Evolutionary conservation across 2,113 vertebrate genomes (phyloP).

Genomic region (Puma concolor): DNA sequence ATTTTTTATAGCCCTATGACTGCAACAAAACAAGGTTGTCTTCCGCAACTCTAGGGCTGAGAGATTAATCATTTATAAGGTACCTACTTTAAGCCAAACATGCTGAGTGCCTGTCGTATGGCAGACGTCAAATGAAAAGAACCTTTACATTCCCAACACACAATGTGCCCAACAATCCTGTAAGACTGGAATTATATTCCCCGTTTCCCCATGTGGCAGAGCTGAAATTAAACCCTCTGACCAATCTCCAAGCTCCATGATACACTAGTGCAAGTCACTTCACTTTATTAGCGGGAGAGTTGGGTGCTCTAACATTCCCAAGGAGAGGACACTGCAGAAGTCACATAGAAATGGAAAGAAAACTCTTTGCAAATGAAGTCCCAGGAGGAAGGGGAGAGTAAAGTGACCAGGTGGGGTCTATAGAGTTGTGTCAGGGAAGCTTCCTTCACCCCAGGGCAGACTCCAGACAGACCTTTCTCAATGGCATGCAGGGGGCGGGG

Average conservation of each 20-base stretch:
- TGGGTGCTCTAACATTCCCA: not conserved
- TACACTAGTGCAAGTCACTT: not conserved
- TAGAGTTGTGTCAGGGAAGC: not conserved
- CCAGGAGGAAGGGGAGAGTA: fast-evolving
- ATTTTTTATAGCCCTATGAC: not conserved
- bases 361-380: not conserved
- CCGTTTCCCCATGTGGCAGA: not conserved
- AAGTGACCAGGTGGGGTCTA: no score
- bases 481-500: not conserved
- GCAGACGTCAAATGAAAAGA: fast-evolving
- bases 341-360: not conserved
- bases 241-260: not conserved
- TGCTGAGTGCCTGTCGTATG: not conserved
- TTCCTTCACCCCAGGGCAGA: not conserved
- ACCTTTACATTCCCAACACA: no score
- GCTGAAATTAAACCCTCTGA: not conserved
- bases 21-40: not conserved
- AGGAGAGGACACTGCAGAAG: not conserved
- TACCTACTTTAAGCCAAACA: not conserved
- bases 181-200: not conserved
- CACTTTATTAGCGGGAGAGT: not conserved
- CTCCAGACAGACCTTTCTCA: not conserved
- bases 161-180: no score
- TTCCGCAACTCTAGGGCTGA: not conserved
- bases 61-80: not conserved